Evolutionary conservation across 2,113 vertebrate species (phyloP).

Genomic region (Colinus virginianus): DNA sequence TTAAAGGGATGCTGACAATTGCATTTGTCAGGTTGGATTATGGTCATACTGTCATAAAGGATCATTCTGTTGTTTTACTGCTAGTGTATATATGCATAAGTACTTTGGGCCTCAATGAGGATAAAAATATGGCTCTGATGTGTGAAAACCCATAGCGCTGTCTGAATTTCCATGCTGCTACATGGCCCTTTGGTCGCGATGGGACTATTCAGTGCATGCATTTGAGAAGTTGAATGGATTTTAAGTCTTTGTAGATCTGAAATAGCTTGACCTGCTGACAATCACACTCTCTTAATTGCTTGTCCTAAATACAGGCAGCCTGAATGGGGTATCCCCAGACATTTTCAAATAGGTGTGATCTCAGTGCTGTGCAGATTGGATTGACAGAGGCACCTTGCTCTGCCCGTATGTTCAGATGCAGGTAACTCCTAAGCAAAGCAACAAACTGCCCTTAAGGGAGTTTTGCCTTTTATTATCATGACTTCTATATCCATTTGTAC

Average conservation of each 20-base stretch:
- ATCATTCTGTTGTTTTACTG: slow-evolving; percentile 58
- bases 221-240: slow-evolving; percentile 15
- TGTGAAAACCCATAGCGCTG: neutral
- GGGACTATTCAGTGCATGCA: neutral
- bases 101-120: slow-evolving; percentile 16
- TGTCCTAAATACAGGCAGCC: neutral
- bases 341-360: neutral
- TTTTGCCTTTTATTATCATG: neutral
- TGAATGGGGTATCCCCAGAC: neutral
- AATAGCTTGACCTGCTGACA: slow-evolving; percentile 24
- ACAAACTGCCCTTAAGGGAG: neutral
- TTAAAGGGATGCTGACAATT: slow-evolving; percentile 69
- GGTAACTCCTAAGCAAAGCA: neutral
- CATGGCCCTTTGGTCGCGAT: neutral
- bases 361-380: neutral
- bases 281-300: neutral
- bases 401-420: accelerated
- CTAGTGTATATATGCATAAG: slow-evolving; percentile 46
- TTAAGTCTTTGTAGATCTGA: slow-evolving; percentile 26
- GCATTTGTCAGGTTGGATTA: slow-evolving; percentile 67
- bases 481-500: neutral
- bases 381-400: neutral
- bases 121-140: slow-evolving; percentile 36
- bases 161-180: neutral
- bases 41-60: slow-evolving; percentile 43